phyloP scores from a whole-genome alignment of 2,797 vertebrate genomes.

The Tiaroga cobitis region DNA sequence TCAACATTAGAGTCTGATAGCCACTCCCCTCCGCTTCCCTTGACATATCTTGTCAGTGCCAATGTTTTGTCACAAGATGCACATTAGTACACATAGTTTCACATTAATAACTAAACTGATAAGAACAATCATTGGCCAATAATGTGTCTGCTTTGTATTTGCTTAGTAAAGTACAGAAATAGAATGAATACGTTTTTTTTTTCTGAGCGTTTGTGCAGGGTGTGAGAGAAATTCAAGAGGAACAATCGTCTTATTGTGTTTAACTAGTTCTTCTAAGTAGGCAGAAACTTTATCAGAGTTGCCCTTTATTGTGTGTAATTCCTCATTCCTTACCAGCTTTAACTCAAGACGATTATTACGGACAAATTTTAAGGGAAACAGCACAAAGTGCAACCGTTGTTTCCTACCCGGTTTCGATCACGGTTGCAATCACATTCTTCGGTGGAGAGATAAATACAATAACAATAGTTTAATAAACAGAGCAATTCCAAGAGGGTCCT shows the following conservation, averaged over 20 bases:
- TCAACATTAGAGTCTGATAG: no score
- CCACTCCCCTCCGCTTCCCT: no score
- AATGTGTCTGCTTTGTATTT: neutral
- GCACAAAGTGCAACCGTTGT: neutral
- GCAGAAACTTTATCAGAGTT: neutral
- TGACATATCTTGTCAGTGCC: no score
- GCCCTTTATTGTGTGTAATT: neutral
- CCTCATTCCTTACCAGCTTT: slow-evolving; percentile 21
- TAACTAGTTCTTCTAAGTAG: neutral
- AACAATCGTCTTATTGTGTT: neutral
- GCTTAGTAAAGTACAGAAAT: neutral
- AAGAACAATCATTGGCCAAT: neutral
- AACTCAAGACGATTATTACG: neutral
- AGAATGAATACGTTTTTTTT: neutral
- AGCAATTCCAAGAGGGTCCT: no score
- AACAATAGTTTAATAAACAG: neutral
- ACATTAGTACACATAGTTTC: no score
- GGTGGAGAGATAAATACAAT: neutral
- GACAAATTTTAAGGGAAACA: neutral
- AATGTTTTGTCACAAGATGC: no score
- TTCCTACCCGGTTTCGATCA: neutral
- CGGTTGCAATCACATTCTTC: neutral
- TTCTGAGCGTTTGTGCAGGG: neutral
- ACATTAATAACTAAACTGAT: neutral
- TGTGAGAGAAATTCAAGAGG: neutral